These are phyloP conservation scores for cat (Felis catus) DNA, from an alignment of 2,113 vertebrate species.

Conservation along the genomic window F.catus_Fca126_mat1.0 CM031416.1:146777001-146777500, in stretches of 20 bases:
- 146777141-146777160: fast-evolving
- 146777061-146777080: neutral
- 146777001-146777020: neutral
- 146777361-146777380: too few species aligned
- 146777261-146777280: fast-evolving
- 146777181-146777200: neutral
- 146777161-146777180: neutral
- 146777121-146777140: too few species aligned
- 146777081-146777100: fast-evolving
- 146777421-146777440: neutral
- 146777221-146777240: neutral
- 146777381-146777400: neutral
- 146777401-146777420: neutral
- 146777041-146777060: neutral
- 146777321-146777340: neutral
- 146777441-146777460: neutral
- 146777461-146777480: neutral
- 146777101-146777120: fast-evolving
- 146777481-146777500: neutral
- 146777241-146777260: too few species aligned
- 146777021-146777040: neutral
- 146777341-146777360: neutral
- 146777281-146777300: neutral
- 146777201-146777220: fast-evolving
- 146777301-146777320: neutral